Percentiles rank a stretch among this genome's conserved stretches.
phyloP scores from a whole-genome alignment of 1,140 invertebrate species.

The Drosophila kepulauana region DNA sequence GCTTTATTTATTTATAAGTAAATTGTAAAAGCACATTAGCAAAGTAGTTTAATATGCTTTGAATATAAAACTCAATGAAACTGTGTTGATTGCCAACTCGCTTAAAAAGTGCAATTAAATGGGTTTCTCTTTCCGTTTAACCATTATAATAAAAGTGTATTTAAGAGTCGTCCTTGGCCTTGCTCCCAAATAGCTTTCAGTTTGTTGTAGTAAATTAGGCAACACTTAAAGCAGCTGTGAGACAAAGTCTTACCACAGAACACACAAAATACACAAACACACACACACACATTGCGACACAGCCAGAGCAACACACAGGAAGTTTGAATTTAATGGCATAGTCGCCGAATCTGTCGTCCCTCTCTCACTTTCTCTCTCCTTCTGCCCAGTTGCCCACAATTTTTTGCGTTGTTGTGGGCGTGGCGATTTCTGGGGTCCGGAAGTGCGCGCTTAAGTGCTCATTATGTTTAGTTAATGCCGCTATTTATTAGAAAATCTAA shows the following conservation, averaged over 20 bases:
- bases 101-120: no score
- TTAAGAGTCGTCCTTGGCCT: background rate
- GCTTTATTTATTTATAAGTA: no score
- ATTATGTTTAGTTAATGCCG: constrained; percentile 72
- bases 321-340: constrained; percentile 65
- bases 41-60: no score
- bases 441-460: constrained; percentile 72
- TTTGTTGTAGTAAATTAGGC: constrained; percentile 67
- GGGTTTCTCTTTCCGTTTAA: background rate
- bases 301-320: constrained; percentile 31
- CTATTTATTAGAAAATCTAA: constrained; percentile 74
- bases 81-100: no score
- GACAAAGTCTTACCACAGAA: constrained; percentile 38
- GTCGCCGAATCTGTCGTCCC: constrained; percentile 22
- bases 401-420: constrained; percentile 25
- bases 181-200: background rate
- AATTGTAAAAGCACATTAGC: no score
- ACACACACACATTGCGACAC: constrained; percentile 15
- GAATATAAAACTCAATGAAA: no score
- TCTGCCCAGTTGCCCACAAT: constrained; percentile 12
- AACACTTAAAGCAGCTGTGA: constrained; percentile 62
- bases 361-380: no score
- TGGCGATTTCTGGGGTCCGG: constrained; percentile 40
- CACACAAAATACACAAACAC: constrained; percentile 32
- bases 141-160: constrained; percentile 9